phyloP scores from a whole-genome alignment of 2,113 vertebrate species.

The Lepus timidus region DNA sequence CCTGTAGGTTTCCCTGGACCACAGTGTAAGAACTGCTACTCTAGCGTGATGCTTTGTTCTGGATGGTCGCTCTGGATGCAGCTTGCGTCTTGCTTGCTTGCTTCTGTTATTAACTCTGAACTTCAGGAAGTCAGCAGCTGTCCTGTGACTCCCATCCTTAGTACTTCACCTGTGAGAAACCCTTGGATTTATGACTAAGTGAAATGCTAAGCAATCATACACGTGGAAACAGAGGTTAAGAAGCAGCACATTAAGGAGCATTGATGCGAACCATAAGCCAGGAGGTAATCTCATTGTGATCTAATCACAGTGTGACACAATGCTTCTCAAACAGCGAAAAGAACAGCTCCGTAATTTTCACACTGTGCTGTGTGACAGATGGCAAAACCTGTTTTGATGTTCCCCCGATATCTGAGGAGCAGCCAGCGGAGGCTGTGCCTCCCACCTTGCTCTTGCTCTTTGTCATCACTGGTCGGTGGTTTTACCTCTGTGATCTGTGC shows the following conservation, averaged over 20 bases:
- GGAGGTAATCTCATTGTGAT: background rate
- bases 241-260: constrained; percentile 65
- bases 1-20: background rate
- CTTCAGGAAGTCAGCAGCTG: background rate
- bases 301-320: background rate
- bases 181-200: constrained; percentile 13
- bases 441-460: constrained; percentile 48
- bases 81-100: background rate
- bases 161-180: constrained; percentile 25
- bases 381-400: constrained; percentile 67
- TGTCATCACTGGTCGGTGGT: constrained; percentile 77
- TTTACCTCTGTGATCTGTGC: constrained; percentile 84
- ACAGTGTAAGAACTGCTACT: background rate
- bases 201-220: background rate
- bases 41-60: background rate
- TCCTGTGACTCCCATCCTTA: background rate
- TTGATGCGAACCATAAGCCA: constrained; percentile 69
- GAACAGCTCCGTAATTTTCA: constrained; percentile 65
- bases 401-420: constrained; percentile 54
- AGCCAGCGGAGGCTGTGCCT: constrained; percentile 19
- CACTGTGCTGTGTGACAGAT: constrained; percentile 51
- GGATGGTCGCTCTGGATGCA: background rate
- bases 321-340: background rate
- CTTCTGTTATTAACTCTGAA: background rate
- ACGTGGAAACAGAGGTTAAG: constrained; percentile 59